Base-by-base conservation (phyloP, 2,113 vertebrate species). In the Azemiops feae region DNA sequence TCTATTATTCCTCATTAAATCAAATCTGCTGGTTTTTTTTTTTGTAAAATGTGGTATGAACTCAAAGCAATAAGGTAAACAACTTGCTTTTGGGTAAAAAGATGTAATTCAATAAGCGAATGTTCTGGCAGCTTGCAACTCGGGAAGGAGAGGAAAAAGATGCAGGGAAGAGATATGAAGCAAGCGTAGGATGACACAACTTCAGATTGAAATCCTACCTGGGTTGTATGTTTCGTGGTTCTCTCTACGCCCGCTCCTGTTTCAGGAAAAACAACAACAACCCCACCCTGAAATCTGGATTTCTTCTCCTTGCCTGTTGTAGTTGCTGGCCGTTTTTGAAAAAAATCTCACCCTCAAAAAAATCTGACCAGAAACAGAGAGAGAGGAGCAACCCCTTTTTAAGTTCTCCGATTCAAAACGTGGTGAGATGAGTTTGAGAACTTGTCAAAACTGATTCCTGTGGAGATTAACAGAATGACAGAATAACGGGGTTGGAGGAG, bases 1-100 rank as follows among this genome's bases (percentile, higher is more conserved):
- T 89, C 60, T 89, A 92, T 92, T 92, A 92, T 85, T 89, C 92
- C 87, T 85, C 87, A 81, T 92, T 89, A 92, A 92, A 92, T 89
- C 92, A 89, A 89, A 81, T 25, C 50, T 87, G 39, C 53, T 87
- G 25, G 52, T 57, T 57, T 7, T 57, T 23, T 0, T 47, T 86
- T 86, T 60, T 88, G 53, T 16, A 89, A 89, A 92, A 92, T 47
- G 27, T 22, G 45, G 43, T 47, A 47, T 23, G 60, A 92, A 92
- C 60, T 74, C 27, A 20, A 81, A 30, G 86, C 25, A 57, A 39
- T 39, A 25, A 16, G 43, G 43, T 30, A 60, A 45, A 27, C 23
- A 20, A 39, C 4, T 88, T 39, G 87, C 34, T 89, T 92, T 50
- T 5, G 18, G 23, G 27, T 74, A 27, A 16, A 16, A 10, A 88